Conservation (phyloP, 92 coral and sea anemone species). For the Metridium senile region DNA sequence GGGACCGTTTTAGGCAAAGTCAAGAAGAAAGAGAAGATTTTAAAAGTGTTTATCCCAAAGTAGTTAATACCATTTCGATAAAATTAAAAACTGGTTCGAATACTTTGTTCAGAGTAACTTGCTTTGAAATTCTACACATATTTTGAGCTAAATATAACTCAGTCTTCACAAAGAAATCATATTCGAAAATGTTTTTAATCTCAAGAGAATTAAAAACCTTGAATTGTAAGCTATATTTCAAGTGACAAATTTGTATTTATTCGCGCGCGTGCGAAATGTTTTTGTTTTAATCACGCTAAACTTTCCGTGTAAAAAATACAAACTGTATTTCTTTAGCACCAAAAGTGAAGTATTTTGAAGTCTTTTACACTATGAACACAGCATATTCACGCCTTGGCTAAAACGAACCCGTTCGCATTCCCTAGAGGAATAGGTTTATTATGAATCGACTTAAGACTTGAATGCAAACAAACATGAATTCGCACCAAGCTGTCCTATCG, state of each 20-base stretch:
- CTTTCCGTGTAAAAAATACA: not conserved
- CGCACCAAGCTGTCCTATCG: not conserved
- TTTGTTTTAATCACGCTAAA: not conserved
- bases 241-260: not conserved
- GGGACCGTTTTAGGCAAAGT: not conserved
- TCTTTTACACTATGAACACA: slow-evolving; percentile 20
- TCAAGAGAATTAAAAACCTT: not conserved
- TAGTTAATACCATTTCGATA: too few species aligned
- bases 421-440: slow-evolving; percentile 7
- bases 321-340: slow-evolving; percentile 7
- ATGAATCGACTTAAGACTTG: not conserved
- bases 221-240: not conserved
- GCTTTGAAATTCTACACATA: too few species aligned
- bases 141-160: too few species aligned
- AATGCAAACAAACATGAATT: not conserved
- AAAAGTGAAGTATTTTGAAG: slow-evolving; percentile 24
- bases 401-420: not conserved
- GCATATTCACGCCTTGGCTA: slow-evolving; percentile 19
- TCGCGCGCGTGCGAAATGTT: not conserved
- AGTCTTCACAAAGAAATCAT: not conserved
- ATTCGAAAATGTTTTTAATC: not conserved
- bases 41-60: not conserved
- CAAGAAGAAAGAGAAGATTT: not conserved
- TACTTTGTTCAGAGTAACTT: too few species aligned
- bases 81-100: too few species aligned